Evolutionary conservation across 2,797 vertebrate genomes (phyloP), one percentile per base, ranked within the genome.

Genomic region (Gobio occitaniae): DNA sequence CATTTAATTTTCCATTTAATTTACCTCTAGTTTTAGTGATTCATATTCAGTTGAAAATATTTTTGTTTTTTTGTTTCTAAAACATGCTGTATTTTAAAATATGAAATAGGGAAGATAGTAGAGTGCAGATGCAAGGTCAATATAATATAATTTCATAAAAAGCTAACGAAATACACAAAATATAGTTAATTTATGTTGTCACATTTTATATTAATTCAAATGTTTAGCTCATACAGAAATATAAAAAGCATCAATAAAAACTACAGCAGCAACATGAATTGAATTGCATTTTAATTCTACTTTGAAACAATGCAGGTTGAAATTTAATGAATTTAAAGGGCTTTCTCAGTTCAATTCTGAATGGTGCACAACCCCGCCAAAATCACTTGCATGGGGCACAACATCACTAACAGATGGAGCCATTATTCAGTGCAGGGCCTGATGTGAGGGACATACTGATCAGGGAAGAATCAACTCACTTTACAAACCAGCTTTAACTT

Each of bases 391-490:
- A 75, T 5, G 2, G 29, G 50, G 29, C 0, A 75, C 10, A 74
- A 11, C 4, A 32, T 19, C 47, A 52, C 16, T 74, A 16, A 17
- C 36, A 6, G n/a, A 85, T 80, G 82, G 66, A 80, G 75, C 71
- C 56, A 52, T 85, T 88, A 89, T 86, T 86, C 54, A 82, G 86
- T 6, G 12, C 29, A 50, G 12, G 19, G 80, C 84, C 88, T 90
- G 32, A 90, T 59, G 89, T 91, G 83, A 79, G 48, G 87, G 76
- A 91, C 90, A 68, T 77, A 92, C 90, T 90, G 91, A 78, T 78
- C 78, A 71, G 56, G 59, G 21, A 44, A 52, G 56, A 86, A 2
- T 59, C 36, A 59, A 9, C 54, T 41, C 54, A 29, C 17, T 32
- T 89, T 89, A 88, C 83, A 47, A 75, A 48, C 44, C 80, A 86